phyloP scores from a whole-genome alignment of 1,140 invertebrate genomes.

The Antheraea mylitta region DNA sequence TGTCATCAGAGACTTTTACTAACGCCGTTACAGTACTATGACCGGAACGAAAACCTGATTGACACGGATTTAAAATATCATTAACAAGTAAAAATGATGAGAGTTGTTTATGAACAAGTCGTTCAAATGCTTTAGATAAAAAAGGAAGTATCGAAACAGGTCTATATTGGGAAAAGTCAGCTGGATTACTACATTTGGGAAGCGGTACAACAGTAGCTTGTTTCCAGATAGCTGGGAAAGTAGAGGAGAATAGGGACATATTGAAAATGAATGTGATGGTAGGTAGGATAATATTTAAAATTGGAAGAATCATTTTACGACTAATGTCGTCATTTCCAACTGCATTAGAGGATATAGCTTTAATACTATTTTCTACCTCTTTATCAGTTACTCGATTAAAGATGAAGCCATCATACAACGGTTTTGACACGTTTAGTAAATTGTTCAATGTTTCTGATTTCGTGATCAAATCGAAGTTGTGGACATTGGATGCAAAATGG shows the following conservation, averaged over 20 bases:
- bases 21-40: background rate
- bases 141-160: background rate
- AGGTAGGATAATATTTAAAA: background rate
- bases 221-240: background rate
- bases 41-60: background rate
- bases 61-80: background rate
- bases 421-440: too few species aligned
- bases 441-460: too few species aligned
- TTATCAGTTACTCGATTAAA: slow-evolving; percentile 14
- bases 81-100: background rate
- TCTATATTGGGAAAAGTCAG: background rate
- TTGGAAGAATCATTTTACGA: background rate
- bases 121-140: background rate
- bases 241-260: background rate
- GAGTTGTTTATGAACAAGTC: background rate
- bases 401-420: too few species aligned
- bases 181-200: background rate
- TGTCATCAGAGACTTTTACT: background rate
- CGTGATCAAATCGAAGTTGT: too few species aligned
- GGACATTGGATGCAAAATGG: too few species aligned
- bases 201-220: background rate
- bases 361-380: background rate
- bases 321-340: background rate
- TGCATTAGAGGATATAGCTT: background rate
- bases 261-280: background rate